phyloP scores from a whole-genome alignment of 2,113 vertebrate species.

The Excalfactoria chinensis region DNA sequence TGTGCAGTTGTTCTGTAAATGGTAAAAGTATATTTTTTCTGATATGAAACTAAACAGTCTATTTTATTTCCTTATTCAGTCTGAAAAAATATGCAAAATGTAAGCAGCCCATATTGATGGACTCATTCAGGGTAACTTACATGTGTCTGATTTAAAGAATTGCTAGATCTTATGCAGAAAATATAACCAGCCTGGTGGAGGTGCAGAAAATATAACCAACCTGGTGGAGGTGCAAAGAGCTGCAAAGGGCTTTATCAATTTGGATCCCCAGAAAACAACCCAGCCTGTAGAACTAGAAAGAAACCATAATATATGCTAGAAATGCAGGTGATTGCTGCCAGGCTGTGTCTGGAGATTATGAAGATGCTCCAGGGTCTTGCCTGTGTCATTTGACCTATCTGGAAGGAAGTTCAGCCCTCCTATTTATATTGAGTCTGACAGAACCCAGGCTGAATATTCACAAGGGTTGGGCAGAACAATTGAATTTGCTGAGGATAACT shows the following conservation, averaged over 20 bases:
- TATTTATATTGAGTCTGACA: not conserved
- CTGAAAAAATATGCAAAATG: not conserved
- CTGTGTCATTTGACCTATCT: not conserved
- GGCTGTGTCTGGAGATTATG: not conserved
- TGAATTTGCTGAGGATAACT: not conserved
- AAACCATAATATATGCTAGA: not conserved
- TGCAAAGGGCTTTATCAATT: not conserved
- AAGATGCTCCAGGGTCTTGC: not conserved
- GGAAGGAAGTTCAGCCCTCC: not conserved
- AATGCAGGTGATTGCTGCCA: accelerated
- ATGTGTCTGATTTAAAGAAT: not conserved
- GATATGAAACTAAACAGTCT: not conserved
- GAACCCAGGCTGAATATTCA: not conserved
- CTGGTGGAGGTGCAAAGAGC: too few relatives aligned
- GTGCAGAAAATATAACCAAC: too few relatives aligned
- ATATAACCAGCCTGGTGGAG: not conserved
- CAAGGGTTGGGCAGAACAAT: not conserved
- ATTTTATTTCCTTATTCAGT: not conserved
- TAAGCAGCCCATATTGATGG: not conserved
- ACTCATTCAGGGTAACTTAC: not conserved
- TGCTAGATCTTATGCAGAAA: not conserved
- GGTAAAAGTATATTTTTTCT: not conserved
- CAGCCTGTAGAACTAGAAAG: not conserved
- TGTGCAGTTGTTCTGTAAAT: conserved; percentile 78
- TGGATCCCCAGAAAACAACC: not conserved